These are phyloP conservation scores for Takifugu ocellatus DNA, from an alignment of 2,797 vertebrate species.

Conservation along the genomic window DNA sequence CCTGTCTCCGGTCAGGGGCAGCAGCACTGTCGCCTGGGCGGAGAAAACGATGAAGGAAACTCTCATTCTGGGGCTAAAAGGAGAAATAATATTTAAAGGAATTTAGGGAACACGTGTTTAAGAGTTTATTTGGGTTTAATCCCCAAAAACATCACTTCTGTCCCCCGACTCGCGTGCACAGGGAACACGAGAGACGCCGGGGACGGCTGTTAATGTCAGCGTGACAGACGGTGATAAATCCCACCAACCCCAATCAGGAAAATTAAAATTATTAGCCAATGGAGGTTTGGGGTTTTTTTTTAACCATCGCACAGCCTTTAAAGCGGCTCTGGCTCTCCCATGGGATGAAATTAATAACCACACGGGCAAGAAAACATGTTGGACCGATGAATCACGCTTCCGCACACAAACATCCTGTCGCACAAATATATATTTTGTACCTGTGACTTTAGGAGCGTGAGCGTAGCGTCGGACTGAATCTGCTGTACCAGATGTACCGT, in stretches of 20 bases:
- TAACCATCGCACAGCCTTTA: constrained; percentile 56
- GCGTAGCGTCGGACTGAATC: neutral
- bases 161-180: neutral
- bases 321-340: constrained; percentile 26
- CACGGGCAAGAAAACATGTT: constrained; percentile 58
- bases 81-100: neutral
- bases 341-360: constrained; percentile 60
- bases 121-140: too few species aligned
- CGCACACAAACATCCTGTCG: constrained; percentile 41
- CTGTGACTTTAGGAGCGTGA: constrained; percentile 40
- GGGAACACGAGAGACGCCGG: constrained; percentile 3
- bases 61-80: constrained; percentile 84
- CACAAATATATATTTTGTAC: constrained; percentile 45
- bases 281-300: constrained; percentile 4
- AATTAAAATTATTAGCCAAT: constrained; percentile 20
- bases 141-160: neutral
- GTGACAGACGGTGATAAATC: constrained; percentile 18
- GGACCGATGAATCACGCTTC: constrained; percentile 52
- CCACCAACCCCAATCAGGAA: constrained; percentile 3
- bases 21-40: constrained; percentile 74
- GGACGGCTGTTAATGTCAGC: constrained; percentile 2
- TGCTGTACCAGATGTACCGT: neutral
- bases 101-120: too few species aligned
- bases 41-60: constrained; percentile 95
- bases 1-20: constrained; percentile 93